These are phyloP conservation scores for Myoxocephalus aenaeus DNA, from an alignment of 2,797 vertebrate species.

Conservation along the genomic window DNA sequence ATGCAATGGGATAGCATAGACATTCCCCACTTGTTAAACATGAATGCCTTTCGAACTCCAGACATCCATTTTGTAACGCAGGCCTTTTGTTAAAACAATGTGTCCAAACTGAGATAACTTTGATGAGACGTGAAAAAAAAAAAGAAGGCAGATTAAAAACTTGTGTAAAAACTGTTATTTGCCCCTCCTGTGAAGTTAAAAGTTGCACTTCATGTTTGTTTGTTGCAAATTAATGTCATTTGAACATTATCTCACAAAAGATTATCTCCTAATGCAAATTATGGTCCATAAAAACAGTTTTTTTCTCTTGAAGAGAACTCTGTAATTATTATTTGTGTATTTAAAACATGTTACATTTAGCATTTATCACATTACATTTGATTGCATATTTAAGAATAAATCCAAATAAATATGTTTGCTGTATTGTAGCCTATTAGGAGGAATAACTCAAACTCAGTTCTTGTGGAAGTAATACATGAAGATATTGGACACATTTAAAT, in stretches of 20 bases:
- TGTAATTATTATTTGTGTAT: not conserved
- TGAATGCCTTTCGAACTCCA: no score
- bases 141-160: no score
- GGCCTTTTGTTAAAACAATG: not conserved
- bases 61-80: not conserved
- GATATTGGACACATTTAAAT: not conserved
- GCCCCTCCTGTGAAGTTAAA: not conserved
- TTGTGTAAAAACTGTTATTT: no score
- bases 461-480: not conserved
- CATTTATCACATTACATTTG: slow-evolving; percentile 1
- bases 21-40: not conserved
- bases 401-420: not conserved
- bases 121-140: no score
- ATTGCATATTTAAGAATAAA: not conserved
- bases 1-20: not conserved
- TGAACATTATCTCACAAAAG: not conserved
- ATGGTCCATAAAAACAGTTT: not conserved
- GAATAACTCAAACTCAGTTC: not conserved
- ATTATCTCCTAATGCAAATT: not conserved
- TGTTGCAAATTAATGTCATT: not conserved
- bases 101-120: not conserved
- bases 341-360: not conserved
- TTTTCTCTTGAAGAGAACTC: not conserved
- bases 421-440: not conserved
- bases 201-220: not conserved